Conservation (phyloP, 2,797 vertebrate genomes). For the Australoheros facetus region DNA sequence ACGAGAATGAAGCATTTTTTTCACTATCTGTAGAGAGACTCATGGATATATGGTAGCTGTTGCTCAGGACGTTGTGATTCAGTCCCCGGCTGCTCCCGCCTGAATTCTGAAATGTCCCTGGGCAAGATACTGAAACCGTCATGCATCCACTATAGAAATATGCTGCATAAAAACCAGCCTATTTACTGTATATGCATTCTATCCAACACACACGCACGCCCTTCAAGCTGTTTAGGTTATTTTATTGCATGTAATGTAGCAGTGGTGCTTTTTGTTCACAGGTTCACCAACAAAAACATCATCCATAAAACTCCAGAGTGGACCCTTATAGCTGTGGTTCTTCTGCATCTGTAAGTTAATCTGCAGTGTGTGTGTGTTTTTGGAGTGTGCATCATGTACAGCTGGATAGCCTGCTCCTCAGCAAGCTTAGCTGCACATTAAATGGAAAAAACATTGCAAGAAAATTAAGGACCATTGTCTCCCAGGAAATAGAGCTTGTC, state of each 20-base stretch:
- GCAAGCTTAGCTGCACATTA: neutral
- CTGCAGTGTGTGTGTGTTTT: neutral
- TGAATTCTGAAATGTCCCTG: neutral
- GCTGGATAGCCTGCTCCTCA: neutral
- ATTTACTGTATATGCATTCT: too few relatives aligned
- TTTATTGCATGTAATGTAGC: neutral
- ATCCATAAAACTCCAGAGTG: conserved; percentile 81
- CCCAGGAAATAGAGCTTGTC: conserved; percentile 18
- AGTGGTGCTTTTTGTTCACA: conserved; percentile 36
- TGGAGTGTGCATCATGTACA: neutral
- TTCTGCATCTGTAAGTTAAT: conserved; percentile 81
- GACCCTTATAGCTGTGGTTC: conserved; percentile 78
- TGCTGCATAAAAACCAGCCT: neutral
- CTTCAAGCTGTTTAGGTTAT: too few relatives aligned
- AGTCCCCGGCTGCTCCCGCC: neutral
- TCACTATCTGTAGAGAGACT: neutral
- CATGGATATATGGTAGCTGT: too few relatives aligned
- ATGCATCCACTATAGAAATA: neutral
- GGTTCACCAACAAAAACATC: conserved; percentile 82
- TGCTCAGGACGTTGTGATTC: neutral
- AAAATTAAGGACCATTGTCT: conserved; percentile 56
- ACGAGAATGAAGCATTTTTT: neutral
- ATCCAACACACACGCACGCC: too few relatives aligned
- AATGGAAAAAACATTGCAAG: neutral
- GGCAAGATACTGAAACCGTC: neutral